These are phyloP conservation scores for Pitta sordida DNA, from an alignment of 2,113 vertebrate genomes.

Conservation along the genomic window DNA sequence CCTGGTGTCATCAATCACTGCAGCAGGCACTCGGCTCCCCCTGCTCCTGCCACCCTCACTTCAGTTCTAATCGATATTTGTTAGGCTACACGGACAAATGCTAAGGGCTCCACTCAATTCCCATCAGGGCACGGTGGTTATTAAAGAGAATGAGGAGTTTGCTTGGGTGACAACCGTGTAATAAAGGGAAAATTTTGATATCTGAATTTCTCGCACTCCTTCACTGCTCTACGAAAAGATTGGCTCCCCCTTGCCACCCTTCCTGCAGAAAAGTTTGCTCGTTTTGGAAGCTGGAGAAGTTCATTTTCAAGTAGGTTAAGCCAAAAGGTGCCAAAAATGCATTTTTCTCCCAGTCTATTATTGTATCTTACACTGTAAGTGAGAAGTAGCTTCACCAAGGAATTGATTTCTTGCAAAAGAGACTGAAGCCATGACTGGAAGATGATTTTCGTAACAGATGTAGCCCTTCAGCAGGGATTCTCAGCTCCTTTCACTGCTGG, in stretches of 20 bases:
- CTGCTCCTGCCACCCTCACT: not conserved
- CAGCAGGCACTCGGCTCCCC: slow-evolving; percentile 17
- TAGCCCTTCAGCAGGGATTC: slow-evolving; percentile 56
- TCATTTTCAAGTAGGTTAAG: slow-evolving; percentile 67
- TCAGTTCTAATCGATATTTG: slow-evolving; percentile 39
- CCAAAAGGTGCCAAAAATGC: slow-evolving; percentile 66
- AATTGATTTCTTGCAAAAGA: slow-evolving; percentile 57
- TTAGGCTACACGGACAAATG: slow-evolving; percentile 15
- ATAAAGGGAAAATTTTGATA: not conserved
- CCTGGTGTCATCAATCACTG: slow-evolving; percentile 9
- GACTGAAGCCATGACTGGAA: slow-evolving; percentile 46
- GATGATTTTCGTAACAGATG: slow-evolving; percentile 57
- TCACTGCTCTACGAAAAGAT: slow-evolving; percentile 22
- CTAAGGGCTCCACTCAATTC: not conserved
- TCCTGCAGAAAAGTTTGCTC: slow-evolving; percentile 34
- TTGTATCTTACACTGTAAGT: slow-evolving; percentile 66
- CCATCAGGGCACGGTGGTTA: not conserved
- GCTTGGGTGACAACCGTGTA: not conserved
- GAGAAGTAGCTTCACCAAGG: slow-evolving; percentile 64
- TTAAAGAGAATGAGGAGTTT: slow-evolving; percentile 25
- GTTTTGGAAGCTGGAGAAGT: slow-evolving; percentile 39
- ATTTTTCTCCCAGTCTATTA: slow-evolving; percentile 65
- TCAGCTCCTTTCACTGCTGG: slow-evolving; percentile 49
- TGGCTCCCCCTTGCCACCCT: slow-evolving; percentile 38
- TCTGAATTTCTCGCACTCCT: slow-evolving; percentile 26